Evolutionary conservation across 1,140 invertebrate species (phyloP).

Genomic region (Platyura marginata): DNA sequence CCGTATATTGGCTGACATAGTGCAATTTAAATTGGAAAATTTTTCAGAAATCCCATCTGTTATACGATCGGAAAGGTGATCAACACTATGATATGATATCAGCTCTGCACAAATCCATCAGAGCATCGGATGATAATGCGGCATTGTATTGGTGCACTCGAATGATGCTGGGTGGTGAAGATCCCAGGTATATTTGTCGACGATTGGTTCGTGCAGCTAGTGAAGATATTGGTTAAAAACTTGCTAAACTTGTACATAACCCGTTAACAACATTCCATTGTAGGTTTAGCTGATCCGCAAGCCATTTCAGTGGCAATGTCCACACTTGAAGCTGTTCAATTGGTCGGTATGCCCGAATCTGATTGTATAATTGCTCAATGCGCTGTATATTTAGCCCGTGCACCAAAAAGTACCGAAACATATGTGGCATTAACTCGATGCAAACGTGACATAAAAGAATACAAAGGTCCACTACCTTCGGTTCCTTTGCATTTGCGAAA

Average conservation of each 20-base stretch:
- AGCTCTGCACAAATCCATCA: conserved; percentile 69
- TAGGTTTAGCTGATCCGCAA: conserved; percentile 33
- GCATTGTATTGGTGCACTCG: conserved; percentile 67
- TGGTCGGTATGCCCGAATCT: conserved; percentile 66
- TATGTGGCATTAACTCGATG: conserved; percentile 40
- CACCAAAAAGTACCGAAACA: conserved; percentile 53
- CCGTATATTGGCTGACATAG: no score
- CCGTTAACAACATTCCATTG: no score
- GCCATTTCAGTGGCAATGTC: conserved; percentile 42
- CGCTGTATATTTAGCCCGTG: conserved; percentile 52
- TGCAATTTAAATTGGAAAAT: conserved; percentile 7
- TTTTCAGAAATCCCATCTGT: conserved; percentile 46
- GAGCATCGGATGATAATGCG: conserved; percentile 63
- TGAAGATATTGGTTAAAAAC: conserved; percentile 40
- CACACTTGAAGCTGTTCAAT: conserved; percentile 58
- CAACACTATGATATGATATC: conserved; percentile 73
- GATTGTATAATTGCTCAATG: conserved; percentile 59
- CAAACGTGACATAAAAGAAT: conserved; percentile 33
- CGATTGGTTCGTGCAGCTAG: conserved; percentile 54
- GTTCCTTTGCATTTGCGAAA: conserved; percentile 62
- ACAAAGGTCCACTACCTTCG: conserved; percentile 47
- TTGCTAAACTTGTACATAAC: no score
- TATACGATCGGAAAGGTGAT: conserved; percentile 65
- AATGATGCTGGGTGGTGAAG: conserved; percentile 65
- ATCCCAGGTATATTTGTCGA: conserved; percentile 63